A percentile compares a stretch with the other conserved stretches of the same genome.
Evolutionary conservation across 2,797 vertebrate genomes (phyloP).

Genomic region (Taenioides sp.): DNA sequence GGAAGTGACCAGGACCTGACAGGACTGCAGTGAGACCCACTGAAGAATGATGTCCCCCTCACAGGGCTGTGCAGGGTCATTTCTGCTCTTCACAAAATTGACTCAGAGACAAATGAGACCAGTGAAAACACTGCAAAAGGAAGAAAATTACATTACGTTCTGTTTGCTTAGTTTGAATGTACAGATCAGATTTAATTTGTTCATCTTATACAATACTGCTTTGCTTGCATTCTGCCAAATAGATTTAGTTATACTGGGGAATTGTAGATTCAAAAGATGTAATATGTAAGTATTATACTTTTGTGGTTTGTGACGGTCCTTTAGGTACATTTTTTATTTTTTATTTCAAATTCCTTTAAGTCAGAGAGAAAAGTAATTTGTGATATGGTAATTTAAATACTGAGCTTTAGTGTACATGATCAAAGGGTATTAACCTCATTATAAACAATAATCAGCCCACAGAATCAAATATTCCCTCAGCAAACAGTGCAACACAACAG

Average conservation of each 20-base stretch:
- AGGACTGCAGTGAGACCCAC: conserved; percentile 1
- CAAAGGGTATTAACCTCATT: too few relatives aligned
- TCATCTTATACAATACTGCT: not conserved
- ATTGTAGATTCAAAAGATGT: too few relatives aligned
- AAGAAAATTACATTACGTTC: not conserved
- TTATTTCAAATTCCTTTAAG: too few relatives aligned
- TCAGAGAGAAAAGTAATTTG: too few relatives aligned
- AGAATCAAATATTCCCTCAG: not conserved
- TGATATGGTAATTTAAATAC: too few relatives aligned
- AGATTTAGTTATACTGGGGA: too few relatives aligned
- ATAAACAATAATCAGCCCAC: not conserved
- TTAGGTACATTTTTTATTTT: too few relatives aligned
- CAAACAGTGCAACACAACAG: not conserved
- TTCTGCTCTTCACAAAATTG: not conserved
- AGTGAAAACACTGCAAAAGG: not conserved
- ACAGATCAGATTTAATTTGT: not conserved
- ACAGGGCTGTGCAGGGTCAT: not conserved
- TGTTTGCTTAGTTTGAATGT: not conserved
- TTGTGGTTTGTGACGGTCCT: too few relatives aligned
- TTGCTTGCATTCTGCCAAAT: too few relatives aligned
- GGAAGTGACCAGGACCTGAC: conserved; percentile 24
- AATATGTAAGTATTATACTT: too few relatives aligned
- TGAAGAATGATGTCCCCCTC: conserved; percentile 7
- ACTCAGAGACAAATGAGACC: not conserved
- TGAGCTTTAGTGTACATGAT: too few relatives aligned